Evolutionary conservation across 2,888 invertebrate genomes (phyloP), one percentile per base, ranked within the genome.

Genomic region (Crematogaster levior): DNA sequence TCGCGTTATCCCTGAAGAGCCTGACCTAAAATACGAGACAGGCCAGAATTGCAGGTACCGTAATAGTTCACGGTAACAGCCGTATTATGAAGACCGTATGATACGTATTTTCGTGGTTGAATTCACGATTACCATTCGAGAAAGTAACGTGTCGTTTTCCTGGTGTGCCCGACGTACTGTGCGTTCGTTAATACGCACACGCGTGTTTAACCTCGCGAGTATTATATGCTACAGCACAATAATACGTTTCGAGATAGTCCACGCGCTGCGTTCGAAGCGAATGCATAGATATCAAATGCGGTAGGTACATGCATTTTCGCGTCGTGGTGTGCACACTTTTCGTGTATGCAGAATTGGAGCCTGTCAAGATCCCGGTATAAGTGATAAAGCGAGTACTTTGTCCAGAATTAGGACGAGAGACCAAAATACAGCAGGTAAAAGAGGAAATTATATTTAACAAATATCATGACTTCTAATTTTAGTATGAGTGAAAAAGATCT

Each of bases 21-120:
- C 40, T 21, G 72, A 73, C 40, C 53, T 75, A 53, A 75, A 75
- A 75, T 75, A 75, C 65, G 75, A 24, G 74, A 60, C 46, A 30
- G 37, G 81, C 80, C 68, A 81, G 80, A 85, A 88, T 88, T 88
- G 86, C 88, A 74, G 82, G 81, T 80, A 63, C 66, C 74, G 79
- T 79, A 81, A 80, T 85, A 77, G 68, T 53, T 77, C 77, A 68
- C 46, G 81, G 75, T 81, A 80, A 68, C 77, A 79, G 74, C 68
- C 81, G 65, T 85, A 82, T 89, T 89, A 89, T 89, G 85, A 85
- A 56, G 85, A 83, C 85, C 77, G 83, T 63, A n/a, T 84, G 84
- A 85, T 87, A 81, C 84, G 85, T 85, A 86, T 86, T 88, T 87
- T 85, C 83, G 74, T 21, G 53, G 88, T 85, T 89, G 89, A 90